Evolutionary conservation across 2,113 vertebrate genomes (phyloP).

Genomic region (Perca flavescens): DNA sequence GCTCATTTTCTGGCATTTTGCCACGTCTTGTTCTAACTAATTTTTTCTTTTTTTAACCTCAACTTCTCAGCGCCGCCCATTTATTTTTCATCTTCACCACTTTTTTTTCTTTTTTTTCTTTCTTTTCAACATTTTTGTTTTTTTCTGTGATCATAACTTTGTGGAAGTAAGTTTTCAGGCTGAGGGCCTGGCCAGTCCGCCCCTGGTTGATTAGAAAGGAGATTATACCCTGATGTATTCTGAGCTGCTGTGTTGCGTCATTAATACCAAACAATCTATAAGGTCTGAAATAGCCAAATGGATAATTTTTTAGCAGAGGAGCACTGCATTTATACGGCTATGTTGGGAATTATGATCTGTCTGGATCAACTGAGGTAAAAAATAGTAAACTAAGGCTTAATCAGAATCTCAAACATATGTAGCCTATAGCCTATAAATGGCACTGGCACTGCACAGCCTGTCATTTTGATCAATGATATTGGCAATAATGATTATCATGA

Average conservation of each 20-base stretch:
- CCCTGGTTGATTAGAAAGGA: constrained; percentile 28
- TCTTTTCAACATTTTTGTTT: no score
- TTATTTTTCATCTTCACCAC: no score
- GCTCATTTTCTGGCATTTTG: no score
- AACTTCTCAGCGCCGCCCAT: no score
- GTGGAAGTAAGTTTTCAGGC: no score
- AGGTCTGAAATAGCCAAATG: constrained; percentile 8
- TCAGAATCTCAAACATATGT: not conserved
- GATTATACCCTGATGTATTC: constrained; percentile 34
- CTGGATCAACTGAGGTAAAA: not conserved
- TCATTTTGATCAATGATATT: not conserved
- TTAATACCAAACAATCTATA: constrained; percentile 27
- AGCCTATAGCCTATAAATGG: not conserved
- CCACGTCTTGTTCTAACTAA: no score
- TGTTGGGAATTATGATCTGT: not conserved
- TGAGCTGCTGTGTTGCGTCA: not conserved
- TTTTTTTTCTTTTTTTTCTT: no score
- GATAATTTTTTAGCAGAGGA: not conserved
- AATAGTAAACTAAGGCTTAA: not conserved
- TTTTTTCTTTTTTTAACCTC: no score
- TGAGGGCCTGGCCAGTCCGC: no score
- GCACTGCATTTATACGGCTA: not conserved
- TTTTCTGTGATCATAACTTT: no score
- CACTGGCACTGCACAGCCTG: not conserved
- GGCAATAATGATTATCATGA: constrained; percentile 1